Percentiles rank a stretch among this genome's conserved stretches.
These are phyloP conservation scores for Xenopus borealis DNA, from an alignment of 2,113 vertebrate species.

Conservation along the genomic window DNA sequence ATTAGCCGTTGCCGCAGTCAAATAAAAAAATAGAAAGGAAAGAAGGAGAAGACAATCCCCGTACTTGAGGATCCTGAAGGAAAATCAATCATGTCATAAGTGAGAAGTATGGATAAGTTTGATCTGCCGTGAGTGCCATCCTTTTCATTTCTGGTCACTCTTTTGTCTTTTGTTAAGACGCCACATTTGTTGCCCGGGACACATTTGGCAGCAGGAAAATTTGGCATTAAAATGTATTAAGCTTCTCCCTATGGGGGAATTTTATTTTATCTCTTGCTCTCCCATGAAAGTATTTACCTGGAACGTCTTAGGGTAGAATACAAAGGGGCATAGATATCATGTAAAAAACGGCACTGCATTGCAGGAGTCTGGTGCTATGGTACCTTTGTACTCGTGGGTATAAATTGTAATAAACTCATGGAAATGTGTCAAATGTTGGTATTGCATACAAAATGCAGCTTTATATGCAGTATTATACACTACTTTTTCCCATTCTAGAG, in stretches of 20 bases:
- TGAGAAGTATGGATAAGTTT: constrained; percentile 96
- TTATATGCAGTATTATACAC: too few relatives aligned
- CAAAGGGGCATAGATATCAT: too few relatives aligned
- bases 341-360: too few relatives aligned
- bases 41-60: constrained; percentile 78
- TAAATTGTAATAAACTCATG: too few relatives aligned
- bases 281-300: constrained; percentile 67
- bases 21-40: constrained; percentile 43
- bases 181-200: constrained; percentile 59
- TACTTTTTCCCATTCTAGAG: too few relatives aligned
- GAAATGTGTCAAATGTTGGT: too few relatives aligned
- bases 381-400: too few relatives aligned
- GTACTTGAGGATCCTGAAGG: constrained; percentile 87
- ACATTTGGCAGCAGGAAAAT: constrained; percentile 63
- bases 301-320: constrained; percentile 54
- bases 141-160: constrained; percentile 87
- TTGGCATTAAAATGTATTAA: constrained; percentile 60
- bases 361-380: too few relatives aligned
- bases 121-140: constrained; percentile 89
- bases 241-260: constrained; percentile 67
- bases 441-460: too few relatives aligned
- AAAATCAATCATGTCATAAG: constrained; percentile 99
- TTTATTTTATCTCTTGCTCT: constrained; percentile 37
- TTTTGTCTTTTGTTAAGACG: constrained; percentile 69
- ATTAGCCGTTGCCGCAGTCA: constrained; percentile 80